Conservation (phyloP, 2,113 vertebrate species). For the Ptychochromis oligacanthus region DNA sequence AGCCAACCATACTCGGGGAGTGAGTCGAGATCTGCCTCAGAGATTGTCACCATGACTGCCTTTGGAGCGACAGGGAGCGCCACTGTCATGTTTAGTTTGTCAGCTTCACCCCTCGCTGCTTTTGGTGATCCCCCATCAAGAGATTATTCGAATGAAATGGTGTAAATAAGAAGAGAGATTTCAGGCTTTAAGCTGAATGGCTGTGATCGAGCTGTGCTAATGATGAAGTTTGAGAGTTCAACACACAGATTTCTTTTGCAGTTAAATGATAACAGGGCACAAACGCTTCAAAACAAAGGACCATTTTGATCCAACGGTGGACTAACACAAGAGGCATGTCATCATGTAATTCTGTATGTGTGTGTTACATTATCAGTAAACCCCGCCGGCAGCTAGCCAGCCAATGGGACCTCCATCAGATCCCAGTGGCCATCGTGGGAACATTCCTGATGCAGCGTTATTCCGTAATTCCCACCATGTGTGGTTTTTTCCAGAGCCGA, state of each 20-base stretch:
- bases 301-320: slow-evolving; percentile 8
- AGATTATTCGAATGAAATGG: neutral
- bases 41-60: slow-evolving; percentile 14
- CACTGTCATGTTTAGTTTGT: neutral
- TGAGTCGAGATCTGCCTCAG: neutral
- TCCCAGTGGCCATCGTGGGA: slow-evolving; percentile 74
- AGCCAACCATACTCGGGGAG: neutral
- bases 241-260: neutral
- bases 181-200: slow-evolving; percentile 26
- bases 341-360: slow-evolving; percentile 36
- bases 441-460: slow-evolving; percentile 78
- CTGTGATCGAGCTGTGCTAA: slow-evolving; percentile 9
- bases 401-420: slow-evolving; percentile 54
- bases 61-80: neutral
- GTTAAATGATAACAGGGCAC: neutral
- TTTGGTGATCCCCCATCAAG: neutral
- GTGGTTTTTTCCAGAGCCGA: slow-evolving; percentile 62
- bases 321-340: slow-evolving; percentile 19
- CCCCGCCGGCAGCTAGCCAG: slow-evolving; percentile 29
- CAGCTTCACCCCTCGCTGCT: slow-evolving; percentile 8
- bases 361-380: slow-evolving; percentile 62
- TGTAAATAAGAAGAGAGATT: slow-evolving; percentile 10
- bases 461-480: slow-evolving; percentile 80
- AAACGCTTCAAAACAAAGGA: slow-evolving; percentile 1
- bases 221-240: neutral